phyloP scores from a whole-genome alignment of 2,797 vertebrate species.

The Decapterus maruadsi region DNA sequence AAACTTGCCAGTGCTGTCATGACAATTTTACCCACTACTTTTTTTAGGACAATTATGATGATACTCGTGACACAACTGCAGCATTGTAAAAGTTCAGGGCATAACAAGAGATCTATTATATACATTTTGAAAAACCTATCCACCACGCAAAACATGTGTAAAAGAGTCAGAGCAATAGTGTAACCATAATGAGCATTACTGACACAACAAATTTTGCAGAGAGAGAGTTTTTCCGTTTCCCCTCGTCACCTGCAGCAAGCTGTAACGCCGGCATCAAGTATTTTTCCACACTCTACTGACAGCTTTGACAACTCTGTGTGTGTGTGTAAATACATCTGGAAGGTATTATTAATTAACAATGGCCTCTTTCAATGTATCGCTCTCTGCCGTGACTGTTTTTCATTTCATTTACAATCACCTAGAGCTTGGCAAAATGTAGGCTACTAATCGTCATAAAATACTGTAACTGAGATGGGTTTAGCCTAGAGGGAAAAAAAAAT shows the following conservation, averaged over 20 bases:
- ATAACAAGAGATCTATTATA: background rate
- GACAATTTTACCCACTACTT: background rate
- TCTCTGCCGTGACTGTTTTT: background rate
- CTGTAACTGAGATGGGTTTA: background rate
- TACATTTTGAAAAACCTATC: background rate
- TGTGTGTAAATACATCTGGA: slow-evolving; percentile 1
- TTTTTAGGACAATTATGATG: background rate
- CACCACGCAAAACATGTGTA: background rate
- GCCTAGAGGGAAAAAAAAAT: background rate
- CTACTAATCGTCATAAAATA: background rate
- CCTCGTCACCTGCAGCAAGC: slow-evolving; percentile 28
- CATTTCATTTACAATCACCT: background rate
- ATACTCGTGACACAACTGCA: background rate
- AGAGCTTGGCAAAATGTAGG: too few species aligned
- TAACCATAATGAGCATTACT: slow-evolving; percentile 8
- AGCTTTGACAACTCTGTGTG: background rate
- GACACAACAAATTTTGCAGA: background rate
- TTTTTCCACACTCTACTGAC: slow-evolving; percentile 23
- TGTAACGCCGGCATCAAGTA: background rate
- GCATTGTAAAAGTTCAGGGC: background rate
- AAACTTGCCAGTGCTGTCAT: background rate
- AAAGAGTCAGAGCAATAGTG: background rate
- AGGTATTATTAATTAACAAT: background rate
- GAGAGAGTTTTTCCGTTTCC: background rate
- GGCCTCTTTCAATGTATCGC: background rate